Conservation (phyloP, 1,140 invertebrate genomes). For the Drosophila teissieri region DNA sequence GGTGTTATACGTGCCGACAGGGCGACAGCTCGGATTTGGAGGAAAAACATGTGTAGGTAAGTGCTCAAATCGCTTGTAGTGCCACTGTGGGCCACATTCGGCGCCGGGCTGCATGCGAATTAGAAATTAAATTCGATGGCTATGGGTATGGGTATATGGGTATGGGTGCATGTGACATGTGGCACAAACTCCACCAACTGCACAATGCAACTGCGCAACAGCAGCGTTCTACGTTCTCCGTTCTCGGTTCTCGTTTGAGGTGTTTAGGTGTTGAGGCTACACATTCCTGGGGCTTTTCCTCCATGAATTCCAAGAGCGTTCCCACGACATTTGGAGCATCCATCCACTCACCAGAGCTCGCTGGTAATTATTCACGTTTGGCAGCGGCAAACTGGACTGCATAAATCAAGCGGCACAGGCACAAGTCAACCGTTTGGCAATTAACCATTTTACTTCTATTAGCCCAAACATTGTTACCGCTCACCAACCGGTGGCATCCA, state of each 20-base stretch:
- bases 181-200: slow-evolving; percentile 22
- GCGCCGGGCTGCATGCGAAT: slow-evolving; percentile 76
- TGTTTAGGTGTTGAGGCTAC: neutral
- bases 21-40: slow-evolving; percentile 74
- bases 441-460: slow-evolving; percentile 84
- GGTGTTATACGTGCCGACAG: slow-evolving; percentile 68
- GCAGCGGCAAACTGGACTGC: slow-evolving; percentile 8
- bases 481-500: slow-evolving; percentile 43
- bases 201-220: neutral
- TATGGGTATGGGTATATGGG: slow-evolving; percentile 51
- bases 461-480: slow-evolving; percentile 74
- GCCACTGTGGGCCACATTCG: slow-evolving; percentile 32
- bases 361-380: slow-evolving; percentile 40
- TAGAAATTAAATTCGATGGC: slow-evolving; percentile 81
- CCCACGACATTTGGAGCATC: slow-evolving; percentile 68
- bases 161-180: slow-evolving; percentile 21
- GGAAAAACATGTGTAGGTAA: slow-evolving; percentile 82
- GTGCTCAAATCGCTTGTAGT: slow-evolving; percentile 71
- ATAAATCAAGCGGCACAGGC: slow-evolving; percentile 68
- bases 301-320: slow-evolving; percentile 42
- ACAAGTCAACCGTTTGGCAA: slow-evolving; percentile 79
- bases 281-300: slow-evolving; percentile 52
- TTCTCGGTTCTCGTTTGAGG: slow-evolving; percentile 1
- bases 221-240: neutral
- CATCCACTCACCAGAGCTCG: neutral